Percentiles rank a stretch among this genome's conserved stretches.
Conservation (phyloP, 2,888 invertebrate species). For the Psococerastis gibbosa region DNA sequence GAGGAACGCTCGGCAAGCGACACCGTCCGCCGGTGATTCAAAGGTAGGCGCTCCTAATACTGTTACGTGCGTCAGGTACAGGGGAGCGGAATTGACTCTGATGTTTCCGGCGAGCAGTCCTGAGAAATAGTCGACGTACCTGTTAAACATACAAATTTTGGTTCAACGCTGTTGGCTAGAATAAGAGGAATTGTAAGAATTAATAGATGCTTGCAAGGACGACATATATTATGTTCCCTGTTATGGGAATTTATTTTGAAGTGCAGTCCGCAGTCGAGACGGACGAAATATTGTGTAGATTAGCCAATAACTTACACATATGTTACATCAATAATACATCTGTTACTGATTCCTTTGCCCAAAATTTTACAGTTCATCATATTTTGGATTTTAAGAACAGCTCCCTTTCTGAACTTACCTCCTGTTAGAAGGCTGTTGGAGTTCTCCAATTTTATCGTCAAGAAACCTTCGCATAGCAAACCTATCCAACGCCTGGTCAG, state of each 20-base stretch:
- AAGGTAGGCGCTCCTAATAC: constrained; percentile 70
- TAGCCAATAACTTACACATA: not conserved
- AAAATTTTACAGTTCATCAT: not conserved
- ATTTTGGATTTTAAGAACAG: not conserved
- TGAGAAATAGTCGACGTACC: constrained; percentile 84
- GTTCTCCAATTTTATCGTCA: constrained; percentile 55
- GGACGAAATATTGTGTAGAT: too few relatives aligned
- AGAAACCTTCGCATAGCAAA: constrained; percentile 85
- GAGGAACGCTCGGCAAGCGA: constrained; percentile 52
- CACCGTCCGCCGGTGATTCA: constrained; percentile 21
- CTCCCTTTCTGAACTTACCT: constrained; percentile 29
- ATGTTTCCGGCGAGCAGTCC: constrained; percentile 76
- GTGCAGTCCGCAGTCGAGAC: too few relatives aligned
- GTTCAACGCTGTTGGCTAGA: constrained; percentile 56
- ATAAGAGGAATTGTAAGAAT: too few relatives aligned
- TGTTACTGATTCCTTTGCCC: not conserved
- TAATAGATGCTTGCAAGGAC: too few relatives aligned
- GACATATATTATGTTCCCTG: too few relatives aligned
- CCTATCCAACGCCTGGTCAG: constrained; percentile 67
- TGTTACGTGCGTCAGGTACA: constrained; percentile 70
- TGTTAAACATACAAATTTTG: constrained; percentile 39
- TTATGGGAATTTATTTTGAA: too few relatives aligned
- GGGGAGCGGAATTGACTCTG: constrained; percentile 68
- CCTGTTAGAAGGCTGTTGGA: constrained; percentile 54
- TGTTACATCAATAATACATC: not conserved